Evolutionary conservation across 2,797 vertebrate species (phyloP).

Genomic region (Notolabrus celidotus): DNA sequence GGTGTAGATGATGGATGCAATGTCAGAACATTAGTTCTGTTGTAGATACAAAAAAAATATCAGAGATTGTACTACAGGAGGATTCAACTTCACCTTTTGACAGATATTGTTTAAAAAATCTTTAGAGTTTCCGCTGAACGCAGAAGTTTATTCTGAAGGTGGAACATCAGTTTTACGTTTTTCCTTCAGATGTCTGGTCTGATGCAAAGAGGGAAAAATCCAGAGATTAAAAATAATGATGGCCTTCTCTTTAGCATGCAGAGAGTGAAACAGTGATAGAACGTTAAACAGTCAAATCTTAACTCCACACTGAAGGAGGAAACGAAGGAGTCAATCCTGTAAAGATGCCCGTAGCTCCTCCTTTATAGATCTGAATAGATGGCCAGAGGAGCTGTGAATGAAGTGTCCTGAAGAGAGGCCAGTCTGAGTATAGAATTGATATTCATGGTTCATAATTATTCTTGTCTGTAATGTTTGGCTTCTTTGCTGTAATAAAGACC

Average conservation of each 20-base stretch:
- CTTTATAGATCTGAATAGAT: slow-evolving; percentile 39
- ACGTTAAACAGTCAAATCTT: slow-evolving; percentile 6
- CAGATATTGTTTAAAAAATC: slow-evolving; percentile 47
- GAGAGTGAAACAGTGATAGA: slow-evolving; percentile 27
- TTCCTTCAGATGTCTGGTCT: slow-evolving; percentile 49
- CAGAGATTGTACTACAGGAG: slow-evolving; percentile 64
- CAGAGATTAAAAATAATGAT: slow-evolving; percentile 15
- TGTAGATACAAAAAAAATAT: slow-evolving; percentile 57
- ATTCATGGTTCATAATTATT: slow-evolving; percentile 78
- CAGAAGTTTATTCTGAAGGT: slow-evolving; percentile 47
- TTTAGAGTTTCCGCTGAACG: slow-evolving; percentile 37
- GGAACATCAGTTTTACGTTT: slow-evolving; percentile 38
- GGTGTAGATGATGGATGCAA: slow-evolving; percentile 50
- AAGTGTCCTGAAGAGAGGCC: slow-evolving; percentile 60
- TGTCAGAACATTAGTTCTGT: slow-evolving; percentile 63
- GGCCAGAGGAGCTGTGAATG: slow-evolving; percentile 53
- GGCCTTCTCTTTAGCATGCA: slow-evolving; percentile 35
- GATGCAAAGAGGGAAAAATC: slow-evolving; percentile 40
- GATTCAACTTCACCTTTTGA: slow-evolving; percentile 43
- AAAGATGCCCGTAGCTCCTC: slow-evolving; percentile 9
- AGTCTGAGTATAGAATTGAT: slow-evolving; percentile 61
- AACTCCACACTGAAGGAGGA: slow-evolving; percentile 9
- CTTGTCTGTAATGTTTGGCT: slow-evolving; percentile 85
- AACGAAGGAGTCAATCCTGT: slow-evolving; percentile 23
- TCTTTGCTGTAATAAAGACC: slow-evolving; percentile 85